Base-by-base conservation (phyloP, 2,113 vertebrate genomes). In the Solea senegalensis region DNA sequence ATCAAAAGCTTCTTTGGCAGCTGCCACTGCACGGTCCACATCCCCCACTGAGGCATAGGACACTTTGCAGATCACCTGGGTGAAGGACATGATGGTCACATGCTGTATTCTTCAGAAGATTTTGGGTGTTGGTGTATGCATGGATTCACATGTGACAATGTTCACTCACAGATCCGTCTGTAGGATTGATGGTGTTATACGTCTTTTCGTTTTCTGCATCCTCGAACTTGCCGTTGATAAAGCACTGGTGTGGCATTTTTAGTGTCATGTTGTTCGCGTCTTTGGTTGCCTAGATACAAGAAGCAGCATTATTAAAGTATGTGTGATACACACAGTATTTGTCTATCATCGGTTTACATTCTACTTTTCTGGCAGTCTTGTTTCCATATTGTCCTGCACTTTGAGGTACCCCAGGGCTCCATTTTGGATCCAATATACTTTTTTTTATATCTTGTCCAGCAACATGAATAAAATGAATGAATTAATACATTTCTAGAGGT, bases 161-260 rank as follows among this genome's bases (percentile, higher is more conserved):
- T 5, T 40, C 10, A 59, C 91, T 92, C 69, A 91, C 91, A 7
- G 90, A 89, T 68, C 90, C 94, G 13, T 94, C 91, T 0, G 87
- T 90, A 7, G 95, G 95, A 58, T 94, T 94, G 66, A 95, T 85
- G 53, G 92, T 92, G 0, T 93, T 13, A 46, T 94, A 94, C 14
- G 78, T 84, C 61, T 94, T 95, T 13, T 84, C 90, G 3, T 90
- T 89, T 67, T 94, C 94, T 1, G 95, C 92, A 49, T 95, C 92
- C 52, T 93, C 90, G 77, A 95, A 95, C 75, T 86, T 73, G 6
- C 92, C 93, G 2, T 95, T 83, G 75, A 95, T 91, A 27, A 95
- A 95, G 57, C 93, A 92, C 86, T 95, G 94, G 74, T 93, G 61
- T 1, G 95, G 95, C 82, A 95, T 94, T 66, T 70, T 90, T 68